Evolutionary conservation across 2,113 vertebrate species (phyloP).

Genomic region (Cyphomyrus plagiostoma): DNA sequence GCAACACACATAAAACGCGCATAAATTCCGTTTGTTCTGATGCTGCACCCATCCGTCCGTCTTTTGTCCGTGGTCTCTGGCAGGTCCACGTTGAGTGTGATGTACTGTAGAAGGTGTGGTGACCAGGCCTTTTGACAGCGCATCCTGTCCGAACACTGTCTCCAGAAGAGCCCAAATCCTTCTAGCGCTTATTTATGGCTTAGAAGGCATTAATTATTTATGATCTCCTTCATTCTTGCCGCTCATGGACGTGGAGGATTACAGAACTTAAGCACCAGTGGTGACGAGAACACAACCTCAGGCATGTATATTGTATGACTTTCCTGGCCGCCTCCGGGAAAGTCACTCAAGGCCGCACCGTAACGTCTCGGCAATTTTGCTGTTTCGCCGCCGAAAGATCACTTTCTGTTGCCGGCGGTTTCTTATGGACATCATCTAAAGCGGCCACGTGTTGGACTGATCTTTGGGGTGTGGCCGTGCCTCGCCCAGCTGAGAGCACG

Average conservation of each 20-base stretch:
- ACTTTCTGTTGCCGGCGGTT: neutral
- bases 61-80: neutral
- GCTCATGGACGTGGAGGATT: neutral
- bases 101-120: neutral
- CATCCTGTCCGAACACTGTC: neutral
- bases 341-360: neutral
- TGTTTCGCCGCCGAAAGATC: neutral
- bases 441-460: neutral
- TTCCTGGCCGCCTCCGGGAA: neutral
- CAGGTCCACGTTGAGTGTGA: neutral
- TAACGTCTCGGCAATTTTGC: neutral
- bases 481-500: neutral
- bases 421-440: neutral
- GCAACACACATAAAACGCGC: neutral
- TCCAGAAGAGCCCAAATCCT: neutral
- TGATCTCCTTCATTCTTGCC: neutral
- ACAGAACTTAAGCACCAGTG: neutral
- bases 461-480: neutral
- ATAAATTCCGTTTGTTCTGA: neutral
- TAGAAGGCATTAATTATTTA: neutral
- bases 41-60: neutral
- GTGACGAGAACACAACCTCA: neutral
- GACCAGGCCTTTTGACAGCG: neutral
- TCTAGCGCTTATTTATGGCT: neutral
- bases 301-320: constrained; percentile 6